Evolutionary conservation across 2,797 vertebrate genomes (phyloP).

Genomic region (Halcyon leucocephala): DNA sequence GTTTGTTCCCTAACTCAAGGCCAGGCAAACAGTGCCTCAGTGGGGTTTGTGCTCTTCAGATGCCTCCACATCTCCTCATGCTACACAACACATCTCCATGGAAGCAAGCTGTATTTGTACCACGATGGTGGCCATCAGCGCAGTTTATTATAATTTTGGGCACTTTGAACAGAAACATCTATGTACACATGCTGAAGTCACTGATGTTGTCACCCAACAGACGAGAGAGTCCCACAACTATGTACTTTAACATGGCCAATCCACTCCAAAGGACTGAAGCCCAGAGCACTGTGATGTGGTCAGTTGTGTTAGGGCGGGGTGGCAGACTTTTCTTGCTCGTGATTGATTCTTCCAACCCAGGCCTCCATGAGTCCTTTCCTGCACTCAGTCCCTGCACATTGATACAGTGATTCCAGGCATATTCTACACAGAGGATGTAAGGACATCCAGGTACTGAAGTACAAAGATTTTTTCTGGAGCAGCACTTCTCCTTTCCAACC

Average conservation of each 20-base stretch:
- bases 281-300: not conserved
- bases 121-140: not conserved
- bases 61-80: not conserved
- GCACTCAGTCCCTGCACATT: not conserved
- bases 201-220: not conserved
- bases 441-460: not conserved
- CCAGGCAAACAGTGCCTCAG: not conserved
- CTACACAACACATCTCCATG: fast-evolving
- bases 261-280: not conserved
- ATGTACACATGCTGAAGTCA: fast-evolving
- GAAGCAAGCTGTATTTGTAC: not conserved
- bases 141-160: not conserved
- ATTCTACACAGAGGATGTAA: not conserved
- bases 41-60: not conserved
- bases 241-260: not conserved
- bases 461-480: not conserved
- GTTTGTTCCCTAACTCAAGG: not conserved
- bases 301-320: not conserved
- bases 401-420: not conserved
- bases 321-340: not conserved
- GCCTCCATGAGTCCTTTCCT: not conserved
- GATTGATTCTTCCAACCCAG: not conserved
- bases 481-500: not conserved
- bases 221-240: fast-evolving
- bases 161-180: fast-evolving